phyloP scores from a whole-genome alignment of 2,797 vertebrate genomes.

The Manis javanica region DNA sequence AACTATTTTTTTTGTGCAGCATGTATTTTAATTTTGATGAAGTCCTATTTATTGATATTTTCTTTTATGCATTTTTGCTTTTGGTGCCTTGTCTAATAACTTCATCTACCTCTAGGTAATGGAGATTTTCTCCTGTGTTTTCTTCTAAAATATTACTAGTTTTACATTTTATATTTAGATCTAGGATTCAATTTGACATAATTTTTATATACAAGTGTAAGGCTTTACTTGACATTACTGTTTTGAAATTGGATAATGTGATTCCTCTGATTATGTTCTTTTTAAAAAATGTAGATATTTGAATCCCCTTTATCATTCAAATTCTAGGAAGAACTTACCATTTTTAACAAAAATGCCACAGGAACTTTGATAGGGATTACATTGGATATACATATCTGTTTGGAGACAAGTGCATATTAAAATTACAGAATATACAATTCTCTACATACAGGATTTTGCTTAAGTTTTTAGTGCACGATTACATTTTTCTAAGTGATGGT shows the following conservation, averaged over 20 bases:
- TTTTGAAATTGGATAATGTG: not conserved
- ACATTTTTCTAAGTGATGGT: not conserved
- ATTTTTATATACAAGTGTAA: not conserved
- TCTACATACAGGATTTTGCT: not conserved
- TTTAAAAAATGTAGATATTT: not conserved
- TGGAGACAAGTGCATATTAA: not conserved
- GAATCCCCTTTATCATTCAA: not conserved
- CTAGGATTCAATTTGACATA: not conserved
- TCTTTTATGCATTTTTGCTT: not conserved
- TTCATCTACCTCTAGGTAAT: not conserved
- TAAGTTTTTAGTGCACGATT: not conserved
- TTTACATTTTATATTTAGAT: not conserved
- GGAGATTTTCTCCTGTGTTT: not conserved
- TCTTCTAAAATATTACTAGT: slow-evolving; percentile 13
- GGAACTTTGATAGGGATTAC: not conserved
- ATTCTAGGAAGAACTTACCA: slow-evolving; percentile 2
- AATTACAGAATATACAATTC: not conserved
- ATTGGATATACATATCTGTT: not conserved
- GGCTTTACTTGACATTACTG: not conserved
- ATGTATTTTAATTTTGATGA: slow-evolving; percentile 14
- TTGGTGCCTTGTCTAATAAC: not conserved
- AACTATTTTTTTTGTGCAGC: not conserved
- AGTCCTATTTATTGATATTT: not conserved
- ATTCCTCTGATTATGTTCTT: not conserved
- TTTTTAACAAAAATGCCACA: not conserved